These are phyloP conservation scores for Mesocricetus auratus DNA, from an alignment of 2,113 vertebrate species.

Conservation along the genomic window DNA sequence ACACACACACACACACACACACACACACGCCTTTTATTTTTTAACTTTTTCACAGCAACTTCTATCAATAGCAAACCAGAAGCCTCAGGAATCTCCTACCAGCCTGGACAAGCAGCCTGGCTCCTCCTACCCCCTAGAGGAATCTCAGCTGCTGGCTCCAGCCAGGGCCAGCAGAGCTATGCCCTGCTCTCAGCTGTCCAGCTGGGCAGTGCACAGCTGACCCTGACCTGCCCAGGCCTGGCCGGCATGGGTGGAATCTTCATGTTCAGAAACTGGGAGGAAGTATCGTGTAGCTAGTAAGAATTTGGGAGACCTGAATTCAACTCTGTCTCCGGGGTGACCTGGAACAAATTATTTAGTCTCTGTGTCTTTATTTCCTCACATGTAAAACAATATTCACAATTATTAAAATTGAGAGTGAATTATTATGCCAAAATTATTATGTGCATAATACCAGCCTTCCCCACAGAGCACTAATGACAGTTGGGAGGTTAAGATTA, in stretches of 20 bases:
- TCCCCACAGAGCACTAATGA: background rate
- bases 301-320: background rate
- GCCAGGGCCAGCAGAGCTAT: background rate
- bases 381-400: background rate
- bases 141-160: constrained; percentile 56
- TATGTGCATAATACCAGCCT: background rate
- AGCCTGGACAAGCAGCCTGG: background rate
- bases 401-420: background rate
- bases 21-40: too few species aligned
- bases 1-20: too few species aligned
- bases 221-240: constrained; percentile 38
- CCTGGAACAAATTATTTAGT: constrained; percentile 25
- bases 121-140: background rate
- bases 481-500: background rate
- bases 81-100: constrained; percentile 47
- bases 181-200: background rate
- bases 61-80: constrained; percentile 29
- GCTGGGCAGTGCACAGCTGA: background rate
- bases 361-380: constrained; percentile 44
- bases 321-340: background rate
- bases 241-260: background rate
- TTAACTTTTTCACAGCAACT: background rate
- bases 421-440: constrained; percentile 28
- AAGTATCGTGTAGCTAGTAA: background rate
- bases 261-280: background rate